Base-by-base conservation (phyloP, 1,140 invertebrate species). In the Hestina assimilis region DNA sequence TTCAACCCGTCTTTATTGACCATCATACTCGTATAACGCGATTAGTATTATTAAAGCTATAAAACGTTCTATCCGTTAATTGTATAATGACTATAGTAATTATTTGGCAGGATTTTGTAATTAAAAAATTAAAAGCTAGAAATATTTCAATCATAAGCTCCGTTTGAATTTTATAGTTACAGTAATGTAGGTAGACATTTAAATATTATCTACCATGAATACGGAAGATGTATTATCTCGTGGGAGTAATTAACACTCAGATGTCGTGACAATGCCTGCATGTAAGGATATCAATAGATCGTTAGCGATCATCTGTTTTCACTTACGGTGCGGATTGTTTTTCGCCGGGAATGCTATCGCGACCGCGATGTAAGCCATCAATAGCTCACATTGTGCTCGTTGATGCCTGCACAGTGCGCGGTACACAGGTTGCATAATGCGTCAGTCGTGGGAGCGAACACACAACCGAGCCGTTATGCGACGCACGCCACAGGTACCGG, bases 401-500 rank as follows among this genome's bases (percentile, higher is more conserved):
- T 59, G 67, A 63, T 68, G 63, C 59, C 64, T 31, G 56, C 52
- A 41, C 41, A 33, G 59, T 42, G 48, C 63, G n/a, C 19, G n/a
- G 40, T 23, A 62, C 66, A 66, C 68, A 69, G 67, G 80, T 85
- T 85, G 76, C 79, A 87, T 85, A 85, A 87, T 78, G 72, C 73
- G 73, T 69, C 51, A 65, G 69, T 63, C 82, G 80, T 85, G 82
- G 79, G 82, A 85, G 75, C 75, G 65, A 42, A 45, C 66, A 59
- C 62, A 63, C 55, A 68, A 41, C 55, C 55, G 57, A 57, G 72
- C 82, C 81, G 83, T 82, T 87, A 87, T 80, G 79, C 79, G 81
- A 81, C 76, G 77, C 83, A 84, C 79, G 81, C 79, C 76, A 79
- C 66, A 75, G 60, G 75, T 87, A 86, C 84, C 84, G 84, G n/a